Evolutionary conservation across 2,113 vertebrate genomes (phyloP), one percentile per base, ranked within the genome.

Genomic region (Microtus pennsylvanicus): DNA sequence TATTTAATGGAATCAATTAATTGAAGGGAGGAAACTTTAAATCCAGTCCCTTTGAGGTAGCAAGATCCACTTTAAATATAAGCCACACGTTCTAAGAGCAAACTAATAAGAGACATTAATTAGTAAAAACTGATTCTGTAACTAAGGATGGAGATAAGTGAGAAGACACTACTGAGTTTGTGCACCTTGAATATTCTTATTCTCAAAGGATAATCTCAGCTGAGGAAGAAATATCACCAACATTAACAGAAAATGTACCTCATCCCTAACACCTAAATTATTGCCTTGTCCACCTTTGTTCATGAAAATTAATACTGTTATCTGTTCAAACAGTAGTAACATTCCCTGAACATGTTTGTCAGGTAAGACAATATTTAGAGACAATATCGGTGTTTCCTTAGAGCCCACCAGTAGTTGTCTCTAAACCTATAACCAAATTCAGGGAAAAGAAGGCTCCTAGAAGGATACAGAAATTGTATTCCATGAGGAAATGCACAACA

Each of bases 101-200:
- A 11, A 11, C 78, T n/a, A 81, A 24, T 11, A n/a, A 58, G 12
- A n/a, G 16, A 24, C 21, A 81, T 81, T n/a, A 1, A 58, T 58
- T 24, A 55, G 9, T 22, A n/a, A 24, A 55, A 19, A 55, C 35
- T 55, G 17, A n/a, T 81, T 7, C 8, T 55, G 1, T 80, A 80
- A 55, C 24, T 55, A 2, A 55, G 19, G 30, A 24, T 81, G 19
- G 11, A 55, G 21, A n/a, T 58, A 19, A 55, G 19, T 58, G 19
- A 5, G 11, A 81, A n/a, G 33, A n/a, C 11, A 4, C 10, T 24
- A 2, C 78, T n/a, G 50, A n/a, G 4, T 1, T 7, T n/a, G 33
- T 10, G 0, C 6, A n/a, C 9, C 17, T 24, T 81, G 50, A 21
- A 55, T 45, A 0, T 5, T 22, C 10, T 35, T 3, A 81, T 55